Conservation (phyloP, 2,888 invertebrate genomes). For the Phlogophora meticulosa region DNA sequence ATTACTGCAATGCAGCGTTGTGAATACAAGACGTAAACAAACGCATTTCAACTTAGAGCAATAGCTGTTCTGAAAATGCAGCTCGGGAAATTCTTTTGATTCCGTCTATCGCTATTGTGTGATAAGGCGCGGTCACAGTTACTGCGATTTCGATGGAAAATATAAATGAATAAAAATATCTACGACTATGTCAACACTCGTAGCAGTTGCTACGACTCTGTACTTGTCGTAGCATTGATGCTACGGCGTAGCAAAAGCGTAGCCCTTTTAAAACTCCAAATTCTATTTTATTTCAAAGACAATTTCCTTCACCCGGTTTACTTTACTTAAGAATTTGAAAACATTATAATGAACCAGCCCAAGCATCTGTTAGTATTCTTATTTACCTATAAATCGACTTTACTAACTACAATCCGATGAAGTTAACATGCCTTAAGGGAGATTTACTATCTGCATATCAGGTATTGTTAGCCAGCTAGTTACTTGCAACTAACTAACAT, state of each 20-base stretch:
- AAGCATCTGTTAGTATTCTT: neutral
- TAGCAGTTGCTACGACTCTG: neutral
- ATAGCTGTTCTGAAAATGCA: slow-evolving; percentile 46
- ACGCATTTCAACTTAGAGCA: slow-evolving; percentile 44
- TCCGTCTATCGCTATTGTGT: slow-evolving; percentile 31
- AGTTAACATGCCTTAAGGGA: neutral
- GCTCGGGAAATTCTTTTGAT: slow-evolving; percentile 45
- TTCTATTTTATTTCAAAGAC: neutral
- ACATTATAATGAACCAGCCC: neutral
- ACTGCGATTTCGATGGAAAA: neutral
- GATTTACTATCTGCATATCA: neutral
- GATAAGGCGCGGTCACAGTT: slow-evolving; percentile 12
- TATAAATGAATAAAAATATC: neutral
- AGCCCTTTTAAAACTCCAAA: neutral
- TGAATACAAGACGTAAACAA: slow-evolving; percentile 38
- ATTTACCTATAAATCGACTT: neutral
- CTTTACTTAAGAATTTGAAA: neutral
- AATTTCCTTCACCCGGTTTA: no score
- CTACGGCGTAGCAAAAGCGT: slow-evolving; percentile 11
- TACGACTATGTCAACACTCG: neutral
- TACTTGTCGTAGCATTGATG: neutral
- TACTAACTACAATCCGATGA: neutral
- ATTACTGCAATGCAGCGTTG: slow-evolving; percentile 37
- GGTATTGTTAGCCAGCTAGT: neutral
- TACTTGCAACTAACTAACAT: slow-evolving; percentile 9